A percentile compares a stretch with the other conserved stretches of the same genome.
Conservation (phyloP, 2,113 vertebrate genomes). For the Orcinus orca region DNA sequence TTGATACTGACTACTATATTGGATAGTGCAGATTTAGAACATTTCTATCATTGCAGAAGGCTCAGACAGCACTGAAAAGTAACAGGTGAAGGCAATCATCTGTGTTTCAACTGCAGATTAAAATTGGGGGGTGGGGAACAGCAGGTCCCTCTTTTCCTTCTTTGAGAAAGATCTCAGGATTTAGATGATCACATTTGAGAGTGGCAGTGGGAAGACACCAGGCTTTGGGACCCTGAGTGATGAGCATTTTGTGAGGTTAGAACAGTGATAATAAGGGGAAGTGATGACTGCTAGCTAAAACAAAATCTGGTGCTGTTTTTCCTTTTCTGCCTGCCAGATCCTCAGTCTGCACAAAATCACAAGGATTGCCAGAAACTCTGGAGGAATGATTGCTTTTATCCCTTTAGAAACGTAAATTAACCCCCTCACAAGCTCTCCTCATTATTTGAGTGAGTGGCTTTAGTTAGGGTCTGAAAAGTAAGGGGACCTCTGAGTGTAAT, state of each 20-base stretch:
- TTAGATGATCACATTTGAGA: background rate
- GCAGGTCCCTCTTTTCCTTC: background rate
- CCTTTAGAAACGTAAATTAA: constrained; percentile 4
- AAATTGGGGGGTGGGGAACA: background rate
- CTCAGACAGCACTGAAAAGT: background rate
- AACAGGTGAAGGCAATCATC: background rate
- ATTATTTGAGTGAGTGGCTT: background rate
- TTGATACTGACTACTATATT: background rate
- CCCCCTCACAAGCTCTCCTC: background rate
- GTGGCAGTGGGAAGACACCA: background rate
- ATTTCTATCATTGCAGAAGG: background rate
- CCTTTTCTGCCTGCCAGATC: background rate
- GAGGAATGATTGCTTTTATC: background rate
- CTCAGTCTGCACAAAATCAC: background rate
- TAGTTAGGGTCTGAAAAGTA: background rate
- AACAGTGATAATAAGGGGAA: background rate
- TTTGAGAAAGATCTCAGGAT: constrained; percentile 1
- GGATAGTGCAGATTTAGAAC: background rate
- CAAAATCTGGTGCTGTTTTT: background rate
- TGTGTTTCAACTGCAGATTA: background rate
- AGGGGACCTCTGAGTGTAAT: background rate
- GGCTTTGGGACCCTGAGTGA: background rate
- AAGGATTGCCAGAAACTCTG: background rate
- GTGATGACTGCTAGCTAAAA: background rate
- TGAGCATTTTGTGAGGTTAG: background rate